phyloP scores from a whole-genome alignment of 2,113 vertebrate genomes.

The Phaethon lepturus region DNA sequence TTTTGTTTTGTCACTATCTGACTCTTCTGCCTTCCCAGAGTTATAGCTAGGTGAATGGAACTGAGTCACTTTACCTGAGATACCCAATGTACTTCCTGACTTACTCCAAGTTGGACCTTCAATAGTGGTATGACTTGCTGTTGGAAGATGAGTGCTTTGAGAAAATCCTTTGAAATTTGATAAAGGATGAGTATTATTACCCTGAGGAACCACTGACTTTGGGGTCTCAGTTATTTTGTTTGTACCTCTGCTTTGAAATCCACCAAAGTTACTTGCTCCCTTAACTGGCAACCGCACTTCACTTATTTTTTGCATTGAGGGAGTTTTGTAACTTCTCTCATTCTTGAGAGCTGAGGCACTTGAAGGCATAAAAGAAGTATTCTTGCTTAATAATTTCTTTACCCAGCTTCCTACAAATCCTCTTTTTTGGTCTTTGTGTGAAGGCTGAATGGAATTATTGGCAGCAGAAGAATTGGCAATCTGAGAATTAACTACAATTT shows the following conservation, averaged over 20 bases:
- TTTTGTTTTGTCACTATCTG: conserved; percentile 72
- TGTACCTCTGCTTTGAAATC: conserved; percentile 76
- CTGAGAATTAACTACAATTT: not conserved
- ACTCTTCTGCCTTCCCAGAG: conserved; percentile 7
- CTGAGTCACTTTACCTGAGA: not conserved
- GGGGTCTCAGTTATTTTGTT: not conserved
- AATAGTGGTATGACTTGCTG: not conserved
- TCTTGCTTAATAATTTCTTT: conserved; percentile 76
- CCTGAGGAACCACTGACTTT: not conserved
- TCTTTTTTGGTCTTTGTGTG: conserved; percentile 51
- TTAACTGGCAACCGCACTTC: conserved; percentile 76
- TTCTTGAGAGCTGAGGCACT: conserved; percentile 61
- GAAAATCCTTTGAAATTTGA: not conserved
- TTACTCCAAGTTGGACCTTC: not conserved
- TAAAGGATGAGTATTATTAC: not conserved
- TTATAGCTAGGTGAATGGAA: not conserved
- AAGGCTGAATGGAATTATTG: conserved; percentile 44
- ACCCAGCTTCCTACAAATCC: conserved; percentile 78
- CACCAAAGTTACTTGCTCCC: conserved; percentile 85
- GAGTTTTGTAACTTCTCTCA: conserved; percentile 24
- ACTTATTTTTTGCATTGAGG: conserved; percentile 23
- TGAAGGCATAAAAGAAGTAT: conserved; percentile 70
- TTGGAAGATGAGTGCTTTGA: not conserved
- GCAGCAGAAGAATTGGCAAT: not conserved
- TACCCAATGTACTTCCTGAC: not conserved